Percentiles rank a stretch among this genome's conserved stretches.
Conservation (phyloP, 2,113 vertebrate genomes). For the Gobius niger region DNA sequence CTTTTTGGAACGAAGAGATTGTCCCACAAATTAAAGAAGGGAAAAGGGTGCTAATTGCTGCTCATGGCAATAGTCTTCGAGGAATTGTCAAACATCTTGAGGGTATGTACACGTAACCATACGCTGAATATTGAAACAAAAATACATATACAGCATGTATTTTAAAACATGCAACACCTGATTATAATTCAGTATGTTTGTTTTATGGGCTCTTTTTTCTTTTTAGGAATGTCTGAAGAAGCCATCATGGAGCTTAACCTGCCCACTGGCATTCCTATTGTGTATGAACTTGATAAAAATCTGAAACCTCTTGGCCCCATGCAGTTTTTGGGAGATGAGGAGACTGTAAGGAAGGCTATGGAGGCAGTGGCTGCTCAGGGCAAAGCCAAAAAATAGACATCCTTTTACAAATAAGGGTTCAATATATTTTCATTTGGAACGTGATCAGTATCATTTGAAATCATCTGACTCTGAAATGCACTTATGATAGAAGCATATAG, state of each 20-base stretch:
- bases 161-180: too few relatives aligned
- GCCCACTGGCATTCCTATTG: constrained; percentile 94
- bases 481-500: constrained; percentile 5
- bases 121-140: background rate
- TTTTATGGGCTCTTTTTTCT: background rate
- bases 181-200: too few relatives aligned
- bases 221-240: constrained; percentile 87
- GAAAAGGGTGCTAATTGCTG: constrained; percentile 89
- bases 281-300: constrained; percentile 95
- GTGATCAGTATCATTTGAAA: too few relatives aligned
- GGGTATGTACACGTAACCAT: constrained; percentile 36
- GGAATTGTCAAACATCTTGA: constrained; percentile 92
- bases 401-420: constrained; percentile 10
- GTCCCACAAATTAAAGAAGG: constrained; percentile 87
- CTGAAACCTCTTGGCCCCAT: constrained; percentile 91
- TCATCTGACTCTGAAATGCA: constrained; percentile 25
- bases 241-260: constrained; percentile 98
- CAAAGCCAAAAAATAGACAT: constrained; percentile 82
- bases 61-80: constrained; percentile 89
- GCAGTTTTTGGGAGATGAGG: constrained; percentile 95
- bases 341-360: constrained; percentile 96
- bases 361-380: constrained; percentile 97
- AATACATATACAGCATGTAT: too few relatives aligned
- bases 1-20: constrained; percentile 89
- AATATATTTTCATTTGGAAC: constrained; percentile 21